phyloP scores from a whole-genome alignment of 2,113 vertebrate genomes.

The Aspiorhynchus laticeps region DNA sequence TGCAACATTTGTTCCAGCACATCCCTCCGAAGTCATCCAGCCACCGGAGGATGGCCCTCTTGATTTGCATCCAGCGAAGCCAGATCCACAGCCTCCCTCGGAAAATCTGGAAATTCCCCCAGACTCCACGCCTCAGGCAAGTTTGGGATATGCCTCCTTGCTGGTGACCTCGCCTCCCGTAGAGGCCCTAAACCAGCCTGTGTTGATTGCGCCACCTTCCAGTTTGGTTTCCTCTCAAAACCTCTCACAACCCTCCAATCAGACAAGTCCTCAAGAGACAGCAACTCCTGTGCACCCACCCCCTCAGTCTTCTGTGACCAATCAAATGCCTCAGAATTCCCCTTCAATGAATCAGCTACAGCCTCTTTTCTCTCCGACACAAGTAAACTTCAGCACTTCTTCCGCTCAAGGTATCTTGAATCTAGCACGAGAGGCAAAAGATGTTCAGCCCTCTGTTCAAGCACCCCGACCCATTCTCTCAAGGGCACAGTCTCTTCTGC shows the following conservation, averaged over 20 bases:
- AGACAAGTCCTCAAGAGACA: conserved; percentile 71
- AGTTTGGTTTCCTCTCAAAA: conserved; percentile 78
- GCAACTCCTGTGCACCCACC: conserved; percentile 56
- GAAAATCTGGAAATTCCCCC: conserved; percentile 98
- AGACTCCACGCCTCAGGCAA: conserved; percentile 81
- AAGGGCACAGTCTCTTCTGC: conserved; percentile 63
- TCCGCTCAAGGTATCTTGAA: conserved; percentile 73
- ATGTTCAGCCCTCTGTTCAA: conserved; percentile 65
- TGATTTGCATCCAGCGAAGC: conserved; percentile 67
- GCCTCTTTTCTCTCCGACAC: conserved; percentile 67
- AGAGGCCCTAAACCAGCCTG: conserved; percentile 84
- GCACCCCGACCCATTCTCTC: conserved; percentile 63
- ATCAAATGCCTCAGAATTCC: conserved; percentile 57
- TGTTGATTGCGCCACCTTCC: conserved; percentile 88
- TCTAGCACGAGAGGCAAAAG: conserved; percentile 75
- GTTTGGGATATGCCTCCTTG: conserved; percentile 88
- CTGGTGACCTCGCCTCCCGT: conserved; percentile 81
- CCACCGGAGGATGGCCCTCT: conserved; percentile 84
- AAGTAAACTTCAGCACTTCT: conserved; percentile 63
- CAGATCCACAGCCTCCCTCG: conserved; percentile 69
- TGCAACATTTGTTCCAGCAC: conserved; percentile 73
- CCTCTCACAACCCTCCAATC: conserved; percentile 71
- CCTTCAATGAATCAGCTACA: conserved; percentile 66
- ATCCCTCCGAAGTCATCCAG: conserved; percentile 82
- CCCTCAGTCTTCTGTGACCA: conserved; percentile 65